phyloP scores from a whole-genome alignment of 2,113 vertebrate species.

The Plectropomus leopardus region DNA sequence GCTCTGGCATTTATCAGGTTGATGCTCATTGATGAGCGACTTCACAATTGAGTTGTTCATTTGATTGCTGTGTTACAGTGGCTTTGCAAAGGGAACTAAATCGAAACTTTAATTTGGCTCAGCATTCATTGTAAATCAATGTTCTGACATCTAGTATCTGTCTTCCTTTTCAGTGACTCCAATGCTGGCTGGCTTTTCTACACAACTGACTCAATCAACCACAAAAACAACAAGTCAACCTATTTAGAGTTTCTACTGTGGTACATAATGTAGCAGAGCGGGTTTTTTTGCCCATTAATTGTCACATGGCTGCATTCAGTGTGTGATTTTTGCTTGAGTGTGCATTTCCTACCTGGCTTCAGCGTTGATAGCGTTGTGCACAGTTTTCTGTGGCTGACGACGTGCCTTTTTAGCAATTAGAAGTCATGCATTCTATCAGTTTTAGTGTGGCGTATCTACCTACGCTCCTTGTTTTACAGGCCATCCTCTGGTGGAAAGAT shows the following conservation, averaged over 20 bases:
- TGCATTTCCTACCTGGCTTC: too few species aligned
- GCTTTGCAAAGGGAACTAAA: slow-evolving; percentile 7
- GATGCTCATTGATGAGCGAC: neutral
- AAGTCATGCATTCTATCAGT: too few species aligned
- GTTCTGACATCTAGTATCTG: neutral
- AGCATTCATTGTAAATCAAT: slow-evolving; percentile 7
- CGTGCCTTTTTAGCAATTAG: too few species aligned
- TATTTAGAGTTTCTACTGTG: neutral
- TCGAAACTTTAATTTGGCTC: neutral
- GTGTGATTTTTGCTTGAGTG: too few species aligned
- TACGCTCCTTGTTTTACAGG: too few species aligned
- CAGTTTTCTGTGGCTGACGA: too few species aligned
- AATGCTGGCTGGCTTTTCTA: neutral
- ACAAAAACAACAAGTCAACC: neutral
- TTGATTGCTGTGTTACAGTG: neutral
- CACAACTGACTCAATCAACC: neutral
- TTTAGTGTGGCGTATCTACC: too few species aligned
- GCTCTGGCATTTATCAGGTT: neutral
- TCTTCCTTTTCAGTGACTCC: neutral
- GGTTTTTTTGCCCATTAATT: too few species aligned
- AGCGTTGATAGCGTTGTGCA: too few species aligned
- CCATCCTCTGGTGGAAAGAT: too few species aligned
- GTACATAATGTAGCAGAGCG: too few species aligned
- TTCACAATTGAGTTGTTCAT: neutral
- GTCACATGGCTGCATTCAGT: too few species aligned